phyloP scores from a whole-genome alignment of 2,797 vertebrate species.

The Acropternis orthonyx region DNA sequence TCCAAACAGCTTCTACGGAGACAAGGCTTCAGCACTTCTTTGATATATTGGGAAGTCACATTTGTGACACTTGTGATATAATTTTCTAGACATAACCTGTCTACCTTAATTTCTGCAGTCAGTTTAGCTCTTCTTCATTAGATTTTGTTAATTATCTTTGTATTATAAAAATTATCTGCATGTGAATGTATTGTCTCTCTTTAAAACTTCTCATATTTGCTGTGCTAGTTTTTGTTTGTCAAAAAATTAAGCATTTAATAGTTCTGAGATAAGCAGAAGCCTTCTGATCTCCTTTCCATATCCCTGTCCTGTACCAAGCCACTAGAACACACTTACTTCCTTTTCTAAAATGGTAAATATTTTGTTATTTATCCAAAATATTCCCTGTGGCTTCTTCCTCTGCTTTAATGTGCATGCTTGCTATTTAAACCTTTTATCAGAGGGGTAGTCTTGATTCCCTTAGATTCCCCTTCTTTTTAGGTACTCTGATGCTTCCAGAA shows the following conservation, averaged over 20 bases:
- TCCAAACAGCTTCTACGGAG: not conserved
- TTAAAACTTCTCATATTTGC: not conserved
- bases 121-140: not conserved
- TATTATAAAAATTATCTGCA: not conserved
- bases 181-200: not conserved
- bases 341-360: not conserved
- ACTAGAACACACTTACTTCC: not conserved
- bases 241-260: not conserved
- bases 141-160: not conserved
- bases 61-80: not conserved
- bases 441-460: not conserved
- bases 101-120: not conserved
- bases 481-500: not conserved
- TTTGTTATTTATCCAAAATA: not conserved
- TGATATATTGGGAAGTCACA: not conserved
- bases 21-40: conserved; percentile 5
- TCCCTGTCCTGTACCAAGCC: not conserved
- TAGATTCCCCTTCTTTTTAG: not conserved
- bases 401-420: not conserved
- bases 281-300: not conserved
- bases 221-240: not conserved
- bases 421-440: not conserved
- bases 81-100: not conserved
- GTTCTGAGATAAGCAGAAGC: not conserved
- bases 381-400: not conserved